Evolutionary conservation across 1,140 invertebrate genomes (phyloP).

Genomic region (Monomorium pharaonis): DNA sequence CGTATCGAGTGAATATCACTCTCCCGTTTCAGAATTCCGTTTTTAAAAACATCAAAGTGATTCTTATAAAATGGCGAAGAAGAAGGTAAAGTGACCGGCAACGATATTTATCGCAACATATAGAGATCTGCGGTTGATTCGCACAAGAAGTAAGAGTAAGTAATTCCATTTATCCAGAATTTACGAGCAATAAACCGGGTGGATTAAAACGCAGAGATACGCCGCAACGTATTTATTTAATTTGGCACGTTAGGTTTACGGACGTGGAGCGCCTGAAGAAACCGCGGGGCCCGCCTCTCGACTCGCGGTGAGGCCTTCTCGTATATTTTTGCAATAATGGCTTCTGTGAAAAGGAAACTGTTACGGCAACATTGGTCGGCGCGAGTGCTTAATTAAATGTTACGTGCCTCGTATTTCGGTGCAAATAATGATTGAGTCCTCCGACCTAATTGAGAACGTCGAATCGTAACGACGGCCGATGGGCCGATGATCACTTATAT

Average conservation of each 20-base stretch:
- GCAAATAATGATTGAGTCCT: slow-evolving; percentile 67
- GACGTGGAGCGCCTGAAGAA: slow-evolving; percentile 15
- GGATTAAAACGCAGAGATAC: slow-evolving; percentile 56
- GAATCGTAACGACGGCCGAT: slow-evolving; percentile 64
- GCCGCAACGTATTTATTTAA: slow-evolving; percentile 55
- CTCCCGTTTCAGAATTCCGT: slow-evolving; percentile 4
- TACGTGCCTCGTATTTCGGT: slow-evolving; percentile 60
- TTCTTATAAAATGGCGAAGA: slow-evolving; percentile 18
- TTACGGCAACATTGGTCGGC: slow-evolving; percentile 52
- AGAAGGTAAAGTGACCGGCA: slow-evolving; percentile 27
- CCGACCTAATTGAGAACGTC: slow-evolving; percentile 65
- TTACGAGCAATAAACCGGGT: slow-evolving; percentile 56
- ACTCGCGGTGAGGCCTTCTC: slow-evolving; percentile 11
- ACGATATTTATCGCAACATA: slow-evolving; percentile 49
- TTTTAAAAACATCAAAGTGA: slow-evolving; percentile 49
- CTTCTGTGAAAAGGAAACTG: slow-evolving; percentile 62
- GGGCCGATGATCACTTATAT: slow-evolving; percentile 60
- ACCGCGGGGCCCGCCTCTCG: slow-evolving; percentile 15
- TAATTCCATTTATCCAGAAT: slow-evolving; percentile 59
- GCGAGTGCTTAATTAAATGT: slow-evolving; percentile 64
- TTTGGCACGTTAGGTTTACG: slow-evolving; percentile 56
- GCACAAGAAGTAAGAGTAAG: slow-evolving; percentile 43
- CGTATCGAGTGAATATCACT: slow-evolving; percentile 8
- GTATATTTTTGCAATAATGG: slow-evolving; percentile 62
- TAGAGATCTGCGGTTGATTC: slow-evolving; percentile 56